phyloP scores from a whole-genome alignment of 2,888 invertebrate species.

The Tethea ocularis region DNA sequence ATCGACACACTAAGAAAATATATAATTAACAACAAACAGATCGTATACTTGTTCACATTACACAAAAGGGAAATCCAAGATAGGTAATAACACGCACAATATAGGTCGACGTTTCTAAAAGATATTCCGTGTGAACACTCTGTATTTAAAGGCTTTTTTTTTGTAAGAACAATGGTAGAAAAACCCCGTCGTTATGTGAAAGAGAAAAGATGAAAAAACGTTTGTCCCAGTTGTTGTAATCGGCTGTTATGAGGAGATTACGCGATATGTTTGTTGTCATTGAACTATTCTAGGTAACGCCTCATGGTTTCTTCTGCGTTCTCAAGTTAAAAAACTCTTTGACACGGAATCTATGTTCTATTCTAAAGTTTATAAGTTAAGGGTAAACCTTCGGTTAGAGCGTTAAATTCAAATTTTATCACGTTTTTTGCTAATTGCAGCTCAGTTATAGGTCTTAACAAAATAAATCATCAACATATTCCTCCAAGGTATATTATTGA shows the following conservation, averaged over 20 bases:
- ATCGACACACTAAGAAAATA: neutral
- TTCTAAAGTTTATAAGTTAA: no score
- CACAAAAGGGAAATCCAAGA: constrained; percentile 17
- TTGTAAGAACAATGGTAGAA: neutral
- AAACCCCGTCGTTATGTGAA: constrained; percentile 20
- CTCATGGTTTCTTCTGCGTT: no score
- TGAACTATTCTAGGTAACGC: no score
- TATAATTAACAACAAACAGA: neutral
- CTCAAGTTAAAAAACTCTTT: no score
- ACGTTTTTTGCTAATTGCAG: no score
- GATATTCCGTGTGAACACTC: constrained; percentile 37
- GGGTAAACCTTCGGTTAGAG: no score
- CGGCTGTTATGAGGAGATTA: neutral
- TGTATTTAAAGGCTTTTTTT: neutral
- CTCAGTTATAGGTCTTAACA: no score
- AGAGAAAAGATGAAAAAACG: constrained; percentile 27
- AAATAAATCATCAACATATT: no score
- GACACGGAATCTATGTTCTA: no score
- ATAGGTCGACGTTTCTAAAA: constrained; percentile 45
- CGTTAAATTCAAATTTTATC: no score
- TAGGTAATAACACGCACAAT: constrained; percentile 18
- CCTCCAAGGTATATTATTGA: no score
- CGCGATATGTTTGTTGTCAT: neutral
- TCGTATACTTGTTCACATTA: neutral
- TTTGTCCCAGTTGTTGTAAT: neutral